Evolutionary conservation across 1,140 invertebrate genomes (phyloP).

Genomic region (Amphibalanus amphitrite): DNA sequence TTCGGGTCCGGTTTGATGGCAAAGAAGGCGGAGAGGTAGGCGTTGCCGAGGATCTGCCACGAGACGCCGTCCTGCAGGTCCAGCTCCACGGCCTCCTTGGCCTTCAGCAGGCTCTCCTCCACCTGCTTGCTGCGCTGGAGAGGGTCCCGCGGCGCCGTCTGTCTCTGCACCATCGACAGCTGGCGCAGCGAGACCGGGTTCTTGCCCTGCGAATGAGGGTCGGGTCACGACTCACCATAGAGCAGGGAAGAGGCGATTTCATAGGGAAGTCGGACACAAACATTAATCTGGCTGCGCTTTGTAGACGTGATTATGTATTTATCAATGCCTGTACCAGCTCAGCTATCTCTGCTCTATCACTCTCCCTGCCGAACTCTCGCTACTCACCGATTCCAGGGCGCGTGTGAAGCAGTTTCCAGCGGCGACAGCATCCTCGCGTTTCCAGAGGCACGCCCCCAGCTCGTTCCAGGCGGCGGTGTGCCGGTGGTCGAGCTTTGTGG

Average conservation of each 20-base stretch:
- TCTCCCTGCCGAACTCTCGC: not conserved
- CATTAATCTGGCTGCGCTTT: not conserved
- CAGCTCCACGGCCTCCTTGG: constrained; percentile 62
- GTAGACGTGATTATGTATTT: no score
- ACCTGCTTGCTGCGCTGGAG: constrained; percentile 68
- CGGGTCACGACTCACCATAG: not conserved
- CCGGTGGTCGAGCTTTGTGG: constrained; percentile 67
- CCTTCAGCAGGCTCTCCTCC: constrained; percentile 61
- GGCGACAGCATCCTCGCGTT: constrained; percentile 58
- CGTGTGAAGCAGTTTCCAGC: constrained; percentile 71
- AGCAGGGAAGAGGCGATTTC: constrained; percentile 2
- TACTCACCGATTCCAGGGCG: constrained; percentile 54
- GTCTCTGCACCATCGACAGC: constrained; percentile 63
- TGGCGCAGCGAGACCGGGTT: constrained; percentile 63
- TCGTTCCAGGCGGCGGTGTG: constrained; percentile 73
- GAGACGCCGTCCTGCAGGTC: constrained; percentile 66
- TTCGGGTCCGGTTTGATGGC: constrained; percentile 50
- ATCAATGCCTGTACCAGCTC: not conserved
- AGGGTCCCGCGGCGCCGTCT: constrained; percentile 58
- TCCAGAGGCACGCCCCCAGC: constrained; percentile 76
- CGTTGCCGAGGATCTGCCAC: constrained; percentile 71
- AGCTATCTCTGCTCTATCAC: not conserved
- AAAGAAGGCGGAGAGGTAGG: constrained; percentile 66
- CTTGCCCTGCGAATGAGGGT: constrained; percentile 37
- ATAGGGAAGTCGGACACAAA: not conserved